phyloP scores from a whole-genome alignment of 2,113 vertebrate species.

The Cairina moschata region DNA sequence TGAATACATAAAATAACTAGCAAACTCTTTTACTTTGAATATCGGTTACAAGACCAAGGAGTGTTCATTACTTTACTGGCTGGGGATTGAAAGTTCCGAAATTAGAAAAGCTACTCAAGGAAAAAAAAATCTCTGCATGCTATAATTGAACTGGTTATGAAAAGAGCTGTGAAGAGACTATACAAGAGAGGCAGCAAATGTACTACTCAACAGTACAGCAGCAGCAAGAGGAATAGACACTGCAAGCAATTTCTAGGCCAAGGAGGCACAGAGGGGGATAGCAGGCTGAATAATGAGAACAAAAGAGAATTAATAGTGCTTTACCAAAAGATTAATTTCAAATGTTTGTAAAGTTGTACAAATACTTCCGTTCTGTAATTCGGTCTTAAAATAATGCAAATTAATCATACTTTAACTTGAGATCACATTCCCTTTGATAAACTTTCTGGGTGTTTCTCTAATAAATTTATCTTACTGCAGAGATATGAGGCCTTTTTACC shows the following conservation, averaged over 20 bases:
- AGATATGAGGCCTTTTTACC: constrained; percentile 40
- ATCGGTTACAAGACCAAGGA: constrained; percentile 34
- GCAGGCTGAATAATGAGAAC: constrained; percentile 46
- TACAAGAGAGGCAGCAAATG: constrained; percentile 25
- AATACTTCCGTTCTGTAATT: constrained; percentile 50
- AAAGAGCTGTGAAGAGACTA: constrained; percentile 58
- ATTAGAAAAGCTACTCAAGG: constrained; percentile 49
- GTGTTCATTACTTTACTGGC: constrained; percentile 43
- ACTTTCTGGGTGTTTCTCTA: constrained; percentile 29
- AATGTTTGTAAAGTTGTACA: constrained; percentile 65
- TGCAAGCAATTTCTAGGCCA: constrained; percentile 46
- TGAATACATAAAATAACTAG: constrained; percentile 65
- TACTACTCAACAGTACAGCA: constrained; percentile 48
- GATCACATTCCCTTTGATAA: constrained; percentile 46
- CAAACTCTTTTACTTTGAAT: constrained; percentile 54
- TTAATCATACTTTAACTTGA: constrained; percentile 64
- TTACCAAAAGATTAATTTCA: constrained; percentile 66
- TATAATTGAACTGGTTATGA: constrained; percentile 65
- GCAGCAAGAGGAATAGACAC: constrained; percentile 22
- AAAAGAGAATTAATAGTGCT: constrained; percentile 61
- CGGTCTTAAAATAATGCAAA: constrained; percentile 64
- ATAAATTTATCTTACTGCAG: constrained; percentile 42
- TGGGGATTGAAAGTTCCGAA: constrained; percentile 47
- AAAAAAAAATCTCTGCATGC: constrained; percentile 10
- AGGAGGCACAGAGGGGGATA: constrained; percentile 10